A percentile compares a stretch with the other conserved stretches of the same genome.
Conservation (phyloP, 2,113 vertebrate species). For the Pseudopodoces humilis region DNA sequence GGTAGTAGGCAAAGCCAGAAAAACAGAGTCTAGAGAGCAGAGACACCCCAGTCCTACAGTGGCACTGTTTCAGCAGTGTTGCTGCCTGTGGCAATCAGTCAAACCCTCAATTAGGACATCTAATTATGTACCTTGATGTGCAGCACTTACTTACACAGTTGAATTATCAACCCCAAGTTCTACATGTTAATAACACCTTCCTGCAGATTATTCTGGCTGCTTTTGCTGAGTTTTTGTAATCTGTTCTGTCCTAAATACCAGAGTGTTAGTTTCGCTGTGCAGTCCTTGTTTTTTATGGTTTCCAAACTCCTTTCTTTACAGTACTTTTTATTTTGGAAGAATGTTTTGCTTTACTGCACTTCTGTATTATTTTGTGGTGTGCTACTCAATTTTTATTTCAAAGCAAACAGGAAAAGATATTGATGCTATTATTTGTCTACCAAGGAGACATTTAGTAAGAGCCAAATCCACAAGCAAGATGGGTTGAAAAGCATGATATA, state of each 20-base stretch:
- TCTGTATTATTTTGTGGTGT: neutral
- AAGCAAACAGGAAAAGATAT: neutral
- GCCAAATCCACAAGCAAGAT: neutral
- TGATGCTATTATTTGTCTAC: neutral
- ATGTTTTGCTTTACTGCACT: neutral
- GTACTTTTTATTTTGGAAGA: neutral
- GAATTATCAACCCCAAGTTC: neutral
- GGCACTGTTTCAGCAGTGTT: neutral
- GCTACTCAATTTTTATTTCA: neutral
- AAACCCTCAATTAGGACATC: neutral
- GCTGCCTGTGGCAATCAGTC: neutral
- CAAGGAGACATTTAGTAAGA: neutral
- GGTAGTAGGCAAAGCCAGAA: neutral
- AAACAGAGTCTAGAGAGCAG: neutral
- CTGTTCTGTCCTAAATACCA: neutral
- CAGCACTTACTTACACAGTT: neutral
- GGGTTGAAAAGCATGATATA: neutral
- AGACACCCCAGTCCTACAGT: neutral
- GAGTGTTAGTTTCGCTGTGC: neutral
- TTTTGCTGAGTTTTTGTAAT: neutral
- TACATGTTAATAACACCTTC: constrained; percentile 10
- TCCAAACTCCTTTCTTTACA: neutral
- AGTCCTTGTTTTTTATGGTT: neutral
- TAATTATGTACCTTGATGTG: neutral
- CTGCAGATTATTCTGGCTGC: neutral